phyloP scores from a whole-genome alignment of 1,140 invertebrate species.

The Lordiphosa collinella region DNA sequence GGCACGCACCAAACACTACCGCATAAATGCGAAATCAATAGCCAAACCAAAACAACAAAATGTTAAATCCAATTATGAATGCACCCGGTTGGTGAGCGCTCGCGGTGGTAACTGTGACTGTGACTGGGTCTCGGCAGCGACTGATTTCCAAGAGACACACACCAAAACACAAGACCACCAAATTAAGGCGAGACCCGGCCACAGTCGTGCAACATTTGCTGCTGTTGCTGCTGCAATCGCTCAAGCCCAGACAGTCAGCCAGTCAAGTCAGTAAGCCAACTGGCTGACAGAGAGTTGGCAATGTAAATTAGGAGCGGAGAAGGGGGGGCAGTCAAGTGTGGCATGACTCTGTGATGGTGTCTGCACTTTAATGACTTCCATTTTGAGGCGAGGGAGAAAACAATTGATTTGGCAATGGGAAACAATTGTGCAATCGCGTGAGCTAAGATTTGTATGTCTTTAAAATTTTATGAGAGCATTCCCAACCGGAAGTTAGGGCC shows the following conservation, averaged over 20 bases:
- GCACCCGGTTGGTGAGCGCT: conserved; percentile 12
- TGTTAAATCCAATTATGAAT: conserved; percentile 70
- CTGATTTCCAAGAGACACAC: conserved; percentile 47
- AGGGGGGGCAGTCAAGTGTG: conserved; percentile 34
- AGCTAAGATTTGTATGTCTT: conserved; percentile 30
- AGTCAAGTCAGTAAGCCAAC: conserved; percentile 28
- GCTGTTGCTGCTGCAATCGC: conserved; percentile 52
- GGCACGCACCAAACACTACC: neutral
- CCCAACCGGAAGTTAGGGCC: conserved; percentile 30
- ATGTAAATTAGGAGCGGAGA: conserved; percentile 64
- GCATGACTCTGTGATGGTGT: conserved; percentile 43
- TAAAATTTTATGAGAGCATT: conserved; percentile 24
- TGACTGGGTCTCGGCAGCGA: conserved; percentile 54
- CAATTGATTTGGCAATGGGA: conserved; percentile 57
- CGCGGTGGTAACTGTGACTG: conserved; percentile 40
- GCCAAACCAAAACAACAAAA: conserved; percentile 20
- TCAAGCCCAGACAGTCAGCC: conserved; percentile 23
- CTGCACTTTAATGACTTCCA: conserved; percentile 71
- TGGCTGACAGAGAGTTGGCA: conserved; percentile 48
- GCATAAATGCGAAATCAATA: conserved; percentile 24
- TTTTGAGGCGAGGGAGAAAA: conserved; percentile 23
- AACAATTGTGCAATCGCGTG: conserved; percentile 11
- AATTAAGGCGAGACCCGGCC: conserved; percentile 45
- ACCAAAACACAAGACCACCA: conserved; percentile 45
- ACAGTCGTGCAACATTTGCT: conserved; percentile 67